A percentile compares a stretch with the other conserved stretches of the same genome.
Evolutionary conservation across 2,113 vertebrate genomes (phyloP).

Genomic region (Xiphophorus couchianus): DNA sequence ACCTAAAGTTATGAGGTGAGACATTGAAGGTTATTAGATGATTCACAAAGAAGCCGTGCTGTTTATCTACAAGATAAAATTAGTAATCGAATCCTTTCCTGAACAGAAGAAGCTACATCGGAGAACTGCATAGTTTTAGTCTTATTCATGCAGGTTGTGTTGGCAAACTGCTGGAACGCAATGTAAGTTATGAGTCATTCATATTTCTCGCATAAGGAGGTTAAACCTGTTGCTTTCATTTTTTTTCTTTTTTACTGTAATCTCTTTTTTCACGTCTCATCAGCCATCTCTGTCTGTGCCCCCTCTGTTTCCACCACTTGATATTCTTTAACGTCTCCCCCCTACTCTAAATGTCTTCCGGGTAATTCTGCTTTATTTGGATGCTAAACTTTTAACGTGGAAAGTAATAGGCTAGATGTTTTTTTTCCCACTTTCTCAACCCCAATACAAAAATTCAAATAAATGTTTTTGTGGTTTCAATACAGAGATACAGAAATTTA

Average conservation of each 20-base stretch:
- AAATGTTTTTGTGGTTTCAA: too few relatives aligned
- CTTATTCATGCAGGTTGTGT: conserved; percentile 33
- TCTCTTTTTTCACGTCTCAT: conserved; percentile 4
- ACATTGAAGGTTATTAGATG: conserved; percentile 21
- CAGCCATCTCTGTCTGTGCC: neutral
- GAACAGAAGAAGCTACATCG: conserved; percentile 21
- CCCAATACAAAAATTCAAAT: neutral
- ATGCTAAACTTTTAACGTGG: neutral
- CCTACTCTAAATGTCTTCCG: neutral
- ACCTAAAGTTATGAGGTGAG: neutral
- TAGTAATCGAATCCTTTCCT: conserved; percentile 11
- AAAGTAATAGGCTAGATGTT: neutral
- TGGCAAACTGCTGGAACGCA: conserved; percentile 11
- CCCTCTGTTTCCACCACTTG: neutral
- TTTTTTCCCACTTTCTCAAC: neutral
- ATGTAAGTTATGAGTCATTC: conserved; percentile 36
- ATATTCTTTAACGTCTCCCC: too few relatives aligned
- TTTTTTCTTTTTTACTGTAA: conserved; percentile 16
- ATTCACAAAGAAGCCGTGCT: conserved; percentile 31
- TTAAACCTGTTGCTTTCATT: conserved; percentile 25
- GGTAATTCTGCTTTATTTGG: neutral
- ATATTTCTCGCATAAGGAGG: conserved; percentile 13
- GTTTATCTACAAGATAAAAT: conserved; percentile 7
- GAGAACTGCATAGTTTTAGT: conserved; percentile 19
- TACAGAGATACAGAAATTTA: neutral